phyloP scores from a whole-genome alignment of 2,113 vertebrate genomes.

The Plecturocebus donacophilus region DNA sequence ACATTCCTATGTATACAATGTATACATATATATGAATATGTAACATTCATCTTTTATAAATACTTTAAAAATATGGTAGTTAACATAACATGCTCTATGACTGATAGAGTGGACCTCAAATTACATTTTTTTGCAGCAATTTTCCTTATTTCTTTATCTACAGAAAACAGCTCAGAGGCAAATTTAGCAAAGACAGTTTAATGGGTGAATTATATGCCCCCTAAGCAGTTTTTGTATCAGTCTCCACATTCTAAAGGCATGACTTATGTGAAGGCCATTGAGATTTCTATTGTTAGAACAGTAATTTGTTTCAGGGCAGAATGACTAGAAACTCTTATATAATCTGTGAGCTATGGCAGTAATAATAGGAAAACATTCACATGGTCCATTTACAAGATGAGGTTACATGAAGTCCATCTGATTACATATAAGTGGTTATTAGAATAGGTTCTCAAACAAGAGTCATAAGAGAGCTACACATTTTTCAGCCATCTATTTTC shows the following conservation, averaged over 20 bases:
- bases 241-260: conserved; percentile 68
- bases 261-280: conserved; percentile 69
- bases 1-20: not conserved
- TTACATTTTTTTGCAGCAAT: conserved; percentile 53
- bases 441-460: conserved; percentile 75
- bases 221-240: conserved; percentile 61
- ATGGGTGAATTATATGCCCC: conserved; percentile 38
- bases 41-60: not conserved
- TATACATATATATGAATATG: not conserved
- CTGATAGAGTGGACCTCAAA: not conserved
- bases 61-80: not conserved
- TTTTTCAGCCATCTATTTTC: conserved; percentile 70
- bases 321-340: conserved; percentile 71
- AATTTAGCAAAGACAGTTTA: conserved; percentile 67
- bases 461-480: conserved; percentile 70
- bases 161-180: not conserved
- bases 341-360: conserved; percentile 69
- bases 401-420: conserved; percentile 81
- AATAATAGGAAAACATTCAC: conserved; percentile 79
- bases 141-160: not conserved
- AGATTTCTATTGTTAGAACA: conserved; percentile 78
- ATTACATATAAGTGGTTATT: conserved; percentile 83
- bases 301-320: conserved; percentile 76
- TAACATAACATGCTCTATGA: not conserved
- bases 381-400: conserved; percentile 81